phyloP scores from a whole-genome alignment of 2,797 vertebrate species.

The Alauda arvensis region DNA sequence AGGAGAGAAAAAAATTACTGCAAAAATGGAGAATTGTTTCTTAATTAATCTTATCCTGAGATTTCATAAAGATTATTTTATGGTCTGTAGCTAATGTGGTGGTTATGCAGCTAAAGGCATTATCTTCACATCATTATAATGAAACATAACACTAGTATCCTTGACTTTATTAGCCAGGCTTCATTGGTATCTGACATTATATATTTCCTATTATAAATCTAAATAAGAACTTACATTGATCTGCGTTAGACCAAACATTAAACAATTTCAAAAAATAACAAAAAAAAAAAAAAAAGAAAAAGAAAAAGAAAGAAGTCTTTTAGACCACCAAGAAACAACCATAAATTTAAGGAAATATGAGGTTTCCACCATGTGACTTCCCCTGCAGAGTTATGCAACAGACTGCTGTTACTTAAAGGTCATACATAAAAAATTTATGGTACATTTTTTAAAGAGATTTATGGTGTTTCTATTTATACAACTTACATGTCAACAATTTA shows the following conservation, averaged over 20 bases:
- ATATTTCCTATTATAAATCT: conserved; percentile 75
- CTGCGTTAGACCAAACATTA: conserved; percentile 74
- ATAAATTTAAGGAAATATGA: conserved; percentile 88
- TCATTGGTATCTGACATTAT: conserved; percentile 60
- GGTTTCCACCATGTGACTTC: conserved; percentile 78
- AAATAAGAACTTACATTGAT: conserved; percentile 76
- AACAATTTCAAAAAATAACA: too few relatives aligned
- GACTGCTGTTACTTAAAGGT: conserved; percentile 74
- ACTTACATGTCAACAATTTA: conserved; percentile 70
- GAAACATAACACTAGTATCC: conserved; percentile 67
- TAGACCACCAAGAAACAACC: conserved; percentile 86
- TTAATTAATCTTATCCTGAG: conserved; percentile 59
- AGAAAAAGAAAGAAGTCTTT: conserved; percentile 2
- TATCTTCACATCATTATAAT: conserved; percentile 74
- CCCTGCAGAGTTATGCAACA: conserved; percentile 77
- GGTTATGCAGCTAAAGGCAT: conserved; percentile 73
- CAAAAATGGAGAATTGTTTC: neutral
- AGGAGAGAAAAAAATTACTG: neutral
- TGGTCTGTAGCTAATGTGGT: conserved; percentile 68
- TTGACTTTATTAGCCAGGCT: conserved; percentile 60
- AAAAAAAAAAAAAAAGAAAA: neutral
- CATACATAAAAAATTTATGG: conserved; percentile 70
- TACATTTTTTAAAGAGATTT: conserved; percentile 70
- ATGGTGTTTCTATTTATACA: conserved; percentile 69
- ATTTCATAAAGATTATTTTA: conserved; percentile 69